Percentiles rank a stretch among this genome's conserved stretches.
These are phyloP conservation scores for Prionailurus bengalensis DNA, from an alignment of 2,113 vertebrate genomes.

Conservation along the genomic window DNA sequence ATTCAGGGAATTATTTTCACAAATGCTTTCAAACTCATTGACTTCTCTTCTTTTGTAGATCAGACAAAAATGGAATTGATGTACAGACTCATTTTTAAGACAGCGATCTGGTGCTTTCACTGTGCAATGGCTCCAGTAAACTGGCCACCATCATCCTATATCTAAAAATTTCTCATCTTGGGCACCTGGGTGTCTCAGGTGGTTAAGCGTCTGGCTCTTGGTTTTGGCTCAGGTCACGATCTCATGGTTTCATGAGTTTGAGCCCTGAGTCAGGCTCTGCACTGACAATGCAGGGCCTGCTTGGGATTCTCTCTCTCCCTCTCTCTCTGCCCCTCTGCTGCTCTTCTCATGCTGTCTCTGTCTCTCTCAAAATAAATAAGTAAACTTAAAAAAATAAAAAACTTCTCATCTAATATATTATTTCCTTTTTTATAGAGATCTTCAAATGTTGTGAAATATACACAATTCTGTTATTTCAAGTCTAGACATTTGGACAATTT, in stretches of 20 bases:
- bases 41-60: neutral
- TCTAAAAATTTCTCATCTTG: slow-evolving; percentile 14
- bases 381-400: neutral
- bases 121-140: neutral
- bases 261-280: no score
- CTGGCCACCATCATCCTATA: neutral
- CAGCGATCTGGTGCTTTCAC: neutral
- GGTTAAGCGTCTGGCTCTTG: no score
- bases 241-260: no score
- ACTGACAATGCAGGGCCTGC: no score
- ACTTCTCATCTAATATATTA: neutral
- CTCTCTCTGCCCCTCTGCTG: no score
- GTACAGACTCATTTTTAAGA: neutral
- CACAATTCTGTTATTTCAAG: neutral
- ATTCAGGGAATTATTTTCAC: neutral
- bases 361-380: no score
- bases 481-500: neutral
- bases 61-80: neutral
- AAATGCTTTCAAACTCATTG: neutral
- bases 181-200: no score
- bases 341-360: no score
- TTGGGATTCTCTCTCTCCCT: no score
- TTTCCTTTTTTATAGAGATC: slow-evolving; percentile 9
- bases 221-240: no score
- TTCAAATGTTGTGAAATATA: slow-evolving; percentile 22